Base-by-base conservation (phyloP, 2,797 vertebrate genomes). In the Dallia pectoralis region DNA sequence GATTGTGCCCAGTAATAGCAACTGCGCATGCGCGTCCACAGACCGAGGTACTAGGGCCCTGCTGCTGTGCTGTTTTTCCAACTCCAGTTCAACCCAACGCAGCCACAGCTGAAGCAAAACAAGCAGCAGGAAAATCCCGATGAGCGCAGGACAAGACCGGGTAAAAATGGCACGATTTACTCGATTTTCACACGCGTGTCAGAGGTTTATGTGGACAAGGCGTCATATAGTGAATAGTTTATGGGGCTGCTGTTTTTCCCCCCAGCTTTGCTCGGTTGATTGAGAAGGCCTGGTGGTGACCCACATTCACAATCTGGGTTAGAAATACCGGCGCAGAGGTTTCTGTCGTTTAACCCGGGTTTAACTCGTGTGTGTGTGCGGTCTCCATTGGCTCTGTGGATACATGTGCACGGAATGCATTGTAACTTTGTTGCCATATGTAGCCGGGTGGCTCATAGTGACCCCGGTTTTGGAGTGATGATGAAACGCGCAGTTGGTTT, bases 81-180 rank as follows among this genome's bases (percentile, higher is more conserved):
- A 70, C 89, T 87, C 85, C 82, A 86, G 81, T 84, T 82, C 79
- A 77, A 76, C 77, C 33, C 77, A 87, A 86, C 87, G 84, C 89
- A 89, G 86, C 88, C 86, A n/a, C n/a, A 70, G 86, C 89, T 85
- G 81, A 83, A 84, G 87, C 89, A 85, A 86, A 89, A 84, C 89
- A 70, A 85, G 86, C 51, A 79, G 84, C 86, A 44, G 84, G 88
- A 87, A 87, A 84, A 88, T 87, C 87, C 87, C 81, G 71, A 82
- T 74, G 84, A 80, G 73, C 77, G 76, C 73, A 64, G 70, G 73
- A 33, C n/a, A 78, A 77, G 36, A 33, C 63, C 70, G 72, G 87
- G 89, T 87, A 91, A 91, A 90, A 66, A 78, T 68, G 61, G 32
- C 47, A 49, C 71, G 33, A 51, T 65, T 65, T 30, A 4, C 27